Percentiles rank a stretch among this genome's conserved stretches.
phyloP scores from a whole-genome alignment of 1,140 invertebrate genomes.

The Musca domestica region DNA sequence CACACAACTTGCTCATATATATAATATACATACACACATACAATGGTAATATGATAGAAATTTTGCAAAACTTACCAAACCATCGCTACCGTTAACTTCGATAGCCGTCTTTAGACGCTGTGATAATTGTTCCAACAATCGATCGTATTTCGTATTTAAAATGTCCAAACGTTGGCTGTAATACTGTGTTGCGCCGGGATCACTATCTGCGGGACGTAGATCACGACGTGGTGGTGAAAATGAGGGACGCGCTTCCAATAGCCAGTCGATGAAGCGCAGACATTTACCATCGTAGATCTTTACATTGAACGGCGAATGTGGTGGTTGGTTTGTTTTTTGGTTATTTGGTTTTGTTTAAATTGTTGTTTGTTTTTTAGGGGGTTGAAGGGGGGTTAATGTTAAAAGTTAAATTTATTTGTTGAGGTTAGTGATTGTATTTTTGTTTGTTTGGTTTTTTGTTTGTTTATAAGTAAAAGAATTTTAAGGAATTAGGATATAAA shows the following conservation, averaged over 20 bases:
- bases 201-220: conserved; percentile 45
- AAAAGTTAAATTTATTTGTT: conserved; percentile 23
- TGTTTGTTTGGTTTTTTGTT: too few species aligned
- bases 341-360: conserved; percentile 26
- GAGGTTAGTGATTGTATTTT: conserved; percentile 11
- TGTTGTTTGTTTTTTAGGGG: conserved; percentile 29
- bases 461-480: neutral
- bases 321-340: conserved; percentile 26
- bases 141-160: conserved; percentile 78
- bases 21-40: too few species aligned
- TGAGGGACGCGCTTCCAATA: conserved; percentile 65
- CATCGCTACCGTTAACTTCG: conserved; percentile 53
- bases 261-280: conserved; percentile 82
- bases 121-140: conserved; percentile 71
- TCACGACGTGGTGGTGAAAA: conserved; percentile 52
- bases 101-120: conserved; percentile 60
- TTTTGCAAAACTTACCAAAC: conserved; percentile 62
- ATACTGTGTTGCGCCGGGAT: conserved; percentile 70
- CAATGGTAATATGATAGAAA: neutral
- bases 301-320: neutral
- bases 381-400: conserved; percentile 8
- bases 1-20: neutral
- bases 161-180: conserved; percentile 77
- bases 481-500: neutral
- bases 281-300: conserved; percentile 76